Conservation (phyloP, 2,888 invertebrate species). For the Xanthia togata region DNA sequence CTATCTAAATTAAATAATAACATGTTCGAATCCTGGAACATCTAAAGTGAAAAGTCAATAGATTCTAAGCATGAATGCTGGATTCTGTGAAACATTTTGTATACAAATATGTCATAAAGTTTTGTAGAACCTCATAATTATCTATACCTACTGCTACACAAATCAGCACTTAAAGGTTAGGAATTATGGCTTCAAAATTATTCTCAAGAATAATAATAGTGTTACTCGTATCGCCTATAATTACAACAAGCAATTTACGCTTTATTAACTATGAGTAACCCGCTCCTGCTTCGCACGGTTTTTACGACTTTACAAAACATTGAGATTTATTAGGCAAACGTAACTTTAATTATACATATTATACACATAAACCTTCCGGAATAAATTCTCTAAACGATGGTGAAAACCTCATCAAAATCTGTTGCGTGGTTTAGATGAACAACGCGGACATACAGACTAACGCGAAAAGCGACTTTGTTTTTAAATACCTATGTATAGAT, state of each 20-base stretch:
- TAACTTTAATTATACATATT: too few relatives aligned
- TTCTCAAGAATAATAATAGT: slow-evolving; percentile 14
- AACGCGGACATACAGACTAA: too few relatives aligned
- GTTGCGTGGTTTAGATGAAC: too few relatives aligned
- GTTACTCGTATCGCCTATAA: slow-evolving; percentile 16
- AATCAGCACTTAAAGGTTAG: slow-evolving; percentile 13
- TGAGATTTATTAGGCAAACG: too few relatives aligned
- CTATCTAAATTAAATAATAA: not conserved
- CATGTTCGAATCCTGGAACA: not conserved
- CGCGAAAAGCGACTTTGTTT: too few relatives aligned
- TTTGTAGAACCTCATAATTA: not conserved
- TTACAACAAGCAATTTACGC: slow-evolving; percentile 38
- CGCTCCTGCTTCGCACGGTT: too few relatives aligned
- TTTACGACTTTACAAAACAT: too few relatives aligned
- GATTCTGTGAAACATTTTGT: not conserved
- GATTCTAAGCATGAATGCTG: not conserved
- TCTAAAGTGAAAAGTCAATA: not conserved
- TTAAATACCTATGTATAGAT: not conserved
- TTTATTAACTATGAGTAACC: slow-evolving; percentile 9
- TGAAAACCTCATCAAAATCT: too few relatives aligned
- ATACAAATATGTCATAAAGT: not conserved
- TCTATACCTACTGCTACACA: not conserved
- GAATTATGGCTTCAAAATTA: slow-evolving; percentile 7
- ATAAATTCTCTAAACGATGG: too few relatives aligned
- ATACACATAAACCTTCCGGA: too few relatives aligned